Percentiles rank a stretch among this genome's conserved stretches.
These are phyloP conservation scores for Melieria picta DNA, from an alignment of 2,888 invertebrate genomes.

Conservation along the genomic window DNA sequence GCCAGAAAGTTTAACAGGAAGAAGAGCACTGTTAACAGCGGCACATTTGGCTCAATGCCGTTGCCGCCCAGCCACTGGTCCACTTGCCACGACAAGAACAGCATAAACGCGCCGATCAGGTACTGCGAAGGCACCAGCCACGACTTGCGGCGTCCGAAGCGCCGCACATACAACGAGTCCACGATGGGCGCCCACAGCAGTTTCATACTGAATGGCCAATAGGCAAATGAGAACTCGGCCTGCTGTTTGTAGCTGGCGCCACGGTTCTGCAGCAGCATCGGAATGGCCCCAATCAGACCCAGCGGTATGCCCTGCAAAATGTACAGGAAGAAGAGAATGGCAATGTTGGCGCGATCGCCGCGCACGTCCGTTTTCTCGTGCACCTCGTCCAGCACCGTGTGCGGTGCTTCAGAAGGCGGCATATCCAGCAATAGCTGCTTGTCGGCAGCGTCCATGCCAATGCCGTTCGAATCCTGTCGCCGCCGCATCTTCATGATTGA, in stretches of 20 bases:
- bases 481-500: conserved; percentile 40
- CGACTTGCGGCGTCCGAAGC: conserved; percentile 93
- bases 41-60: conserved; percentile 74
- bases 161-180: conserved; percentile 85
- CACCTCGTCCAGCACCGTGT: conserved; percentile 36
- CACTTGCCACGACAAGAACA: conserved; percentile 81
- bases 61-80: conserved; percentile 80
- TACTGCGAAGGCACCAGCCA: conserved; percentile 96
- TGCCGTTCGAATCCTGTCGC: conserved; percentile 37
- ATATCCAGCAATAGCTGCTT: conserved; percentile 21
- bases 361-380: conserved; percentile 68
- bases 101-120: conserved; percentile 88
- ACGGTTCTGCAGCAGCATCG: conserved; percentile 92
- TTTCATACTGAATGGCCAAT: conserved; percentile 93
- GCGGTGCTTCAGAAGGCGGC: conserved; percentile 22
- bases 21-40: conserved; percentile 84
- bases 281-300: conserved; percentile 92
- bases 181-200: conserved; percentile 98
- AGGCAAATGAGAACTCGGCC: conserved; percentile 92
- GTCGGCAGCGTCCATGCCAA: conserved; percentile 7
- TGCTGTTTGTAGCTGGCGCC: conserved; percentile 95
- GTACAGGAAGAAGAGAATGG: conserved; percentile 90
- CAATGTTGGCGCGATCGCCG: conserved; percentile 84
- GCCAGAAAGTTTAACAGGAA: conserved; percentile 94
- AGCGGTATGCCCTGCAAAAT: conserved; percentile 95